phyloP scores from a whole-genome alignment of 2,797 vertebrate species.

The Moxostoma hubbsi region DNA sequence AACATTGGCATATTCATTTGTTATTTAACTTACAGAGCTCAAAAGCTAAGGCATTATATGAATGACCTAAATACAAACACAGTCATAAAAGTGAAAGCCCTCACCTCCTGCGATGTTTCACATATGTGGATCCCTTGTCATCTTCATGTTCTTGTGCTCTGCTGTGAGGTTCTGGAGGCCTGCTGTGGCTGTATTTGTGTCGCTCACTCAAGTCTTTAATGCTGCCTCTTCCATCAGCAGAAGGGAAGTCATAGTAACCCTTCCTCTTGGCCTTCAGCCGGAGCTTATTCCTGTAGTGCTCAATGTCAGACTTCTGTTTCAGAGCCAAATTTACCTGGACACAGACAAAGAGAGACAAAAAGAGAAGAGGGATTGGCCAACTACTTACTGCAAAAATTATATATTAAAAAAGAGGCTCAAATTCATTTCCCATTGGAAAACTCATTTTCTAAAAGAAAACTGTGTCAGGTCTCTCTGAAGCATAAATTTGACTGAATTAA shows the following conservation, averaged over 20 bases:
- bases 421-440: conserved; percentile 52
- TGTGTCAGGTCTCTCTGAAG: conserved; percentile 25
- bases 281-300: conserved; percentile 98
- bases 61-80: neutral
- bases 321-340: conserved; percentile 91
- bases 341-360: conserved; percentile 6
- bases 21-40: too few species aligned
- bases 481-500: conserved; percentile 21
- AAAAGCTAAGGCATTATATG: too few species aligned
- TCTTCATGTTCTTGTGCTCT: conserved; percentile 85
- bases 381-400: neutral
- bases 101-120: conserved; percentile 91
- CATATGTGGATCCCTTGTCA: conserved; percentile 86
- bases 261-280: conserved; percentile 96
- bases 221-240: conserved; percentile 73
- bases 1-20: too few species aligned
- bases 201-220: conserved; percentile 79
- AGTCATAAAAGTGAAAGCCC: conserved; percentile 42
- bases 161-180: conserved; percentile 82
- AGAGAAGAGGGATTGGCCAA: neutral
- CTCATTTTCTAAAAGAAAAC: conserved; percentile 40
- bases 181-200: conserved; percentile 76
- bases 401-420: neutral
- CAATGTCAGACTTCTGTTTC: conserved; percentile 98
- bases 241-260: conserved; percentile 94